These are phyloP conservation scores for Diadumene lineata DNA, from an alignment of 92 coral and sea anemone genomes.

Conservation along the genomic window DNA sequence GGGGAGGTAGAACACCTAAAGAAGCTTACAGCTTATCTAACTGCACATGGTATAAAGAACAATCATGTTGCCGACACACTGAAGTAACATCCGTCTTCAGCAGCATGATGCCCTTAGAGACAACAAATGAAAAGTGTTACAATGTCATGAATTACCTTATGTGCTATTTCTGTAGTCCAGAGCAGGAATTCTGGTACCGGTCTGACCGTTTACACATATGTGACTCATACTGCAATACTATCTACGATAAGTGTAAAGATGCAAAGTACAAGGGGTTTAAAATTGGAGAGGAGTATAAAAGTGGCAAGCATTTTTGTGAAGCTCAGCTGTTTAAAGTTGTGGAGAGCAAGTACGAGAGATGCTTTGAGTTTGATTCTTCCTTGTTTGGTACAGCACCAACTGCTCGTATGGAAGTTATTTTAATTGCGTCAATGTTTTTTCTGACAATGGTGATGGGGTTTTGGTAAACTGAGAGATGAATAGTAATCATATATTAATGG, in stretches of 20 bases:
- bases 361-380: slow-evolving; percentile 69
- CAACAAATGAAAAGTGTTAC: slow-evolving; percentile 67
- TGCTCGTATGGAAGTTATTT: background rate
- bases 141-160: slow-evolving; percentile 86
- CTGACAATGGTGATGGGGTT: background rate
- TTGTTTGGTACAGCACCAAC: slow-evolving; percentile 52
- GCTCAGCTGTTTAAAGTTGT: slow-evolving; percentile 75
- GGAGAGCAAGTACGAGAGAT: slow-evolving; percentile 38
- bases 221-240: slow-evolving; percentile 60
- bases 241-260: slow-evolving; percentile 75
- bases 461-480: background rate
- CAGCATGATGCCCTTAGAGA: slow-evolving; percentile 72
- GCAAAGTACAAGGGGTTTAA: slow-evolving; percentile 58
- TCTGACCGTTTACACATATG: slow-evolving; percentile 64
- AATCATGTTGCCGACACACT: slow-evolving; percentile 89
- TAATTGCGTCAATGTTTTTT: background rate
- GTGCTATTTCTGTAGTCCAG: slow-evolving; percentile 97
- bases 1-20: slow-evolving; percentile 74
- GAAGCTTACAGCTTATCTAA: slow-evolving; percentile 95
- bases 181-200: slow-evolving; percentile 73
- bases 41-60: slow-evolving; percentile 93
- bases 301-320: slow-evolving; percentile 74
- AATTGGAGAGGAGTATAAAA: slow-evolving; percentile 60
- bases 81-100: slow-evolving; percentile 88
- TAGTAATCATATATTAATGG: background rate